Evolutionary conservation across 1,140 invertebrate species (phyloP), one percentile per base, ranked within the genome.

Genomic region (Drosophila funebris): DNA sequence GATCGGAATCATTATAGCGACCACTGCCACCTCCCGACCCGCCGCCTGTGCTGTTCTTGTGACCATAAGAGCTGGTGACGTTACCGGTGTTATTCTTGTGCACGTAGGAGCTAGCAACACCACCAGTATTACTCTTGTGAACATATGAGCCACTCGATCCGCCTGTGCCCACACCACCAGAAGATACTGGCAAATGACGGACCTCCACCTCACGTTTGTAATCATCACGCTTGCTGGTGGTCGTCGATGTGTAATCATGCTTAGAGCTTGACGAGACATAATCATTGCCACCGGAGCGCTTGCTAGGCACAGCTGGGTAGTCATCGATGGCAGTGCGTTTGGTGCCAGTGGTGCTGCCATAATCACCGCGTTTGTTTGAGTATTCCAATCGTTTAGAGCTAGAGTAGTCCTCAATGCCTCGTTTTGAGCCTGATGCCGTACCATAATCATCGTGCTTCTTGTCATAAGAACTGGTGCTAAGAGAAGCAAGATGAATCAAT

Each of bases 381-480:
- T 90, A 91, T 8, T 91, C 90, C 14, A 87, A 41, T n/a, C 90
- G 85, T 46, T 91, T 91, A 20, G 75, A 73, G 43, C 73, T 90
- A 0, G 82, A 71, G 20, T 87, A 91, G 18, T 91, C 90, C 9
- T 91, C 87, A 16, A 90, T 24, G 4, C 68, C 66, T 9, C 82
- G 81, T 18, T 89, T 89, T 4, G 76, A 72, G 11, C 70, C 44
- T 5, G 88, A 83, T 7, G 88, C 71, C 8, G 73, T 73, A 7
- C 70, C 66, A 50, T 88, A 91, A 43, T 91, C 90, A 75, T 91
- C 90, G 22, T 91, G 85, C 14, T 91, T 91, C 46, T 91, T 91
- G 11, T 90, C 90, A 39, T 90, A 91, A 11, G 74, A 78, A 58
- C 76, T 73, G 39, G 76, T 75, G 67, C 78, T 74, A 50, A 22